Evolutionary conservation across 2,113 vertebrate species (phyloP).

Genomic region (Plecturocebus donacophilus): DNA sequence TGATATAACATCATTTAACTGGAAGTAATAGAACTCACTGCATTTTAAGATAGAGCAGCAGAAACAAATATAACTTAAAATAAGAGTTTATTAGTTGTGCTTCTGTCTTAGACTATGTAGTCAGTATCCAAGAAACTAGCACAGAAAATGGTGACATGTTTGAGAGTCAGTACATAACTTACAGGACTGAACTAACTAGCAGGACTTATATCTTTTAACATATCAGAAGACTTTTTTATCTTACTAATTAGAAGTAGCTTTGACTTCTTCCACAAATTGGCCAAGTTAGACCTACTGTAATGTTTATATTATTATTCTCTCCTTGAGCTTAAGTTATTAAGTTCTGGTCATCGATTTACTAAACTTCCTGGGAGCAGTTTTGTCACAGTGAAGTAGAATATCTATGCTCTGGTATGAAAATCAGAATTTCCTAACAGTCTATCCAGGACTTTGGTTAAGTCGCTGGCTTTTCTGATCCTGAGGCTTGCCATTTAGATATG

Average conservation of each 20-base stretch:
- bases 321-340: neutral
- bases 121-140: neutral
- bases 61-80: neutral
- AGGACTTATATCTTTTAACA: neutral
- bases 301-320: neutral
- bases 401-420: neutral
- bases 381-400: neutral
- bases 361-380: neutral
- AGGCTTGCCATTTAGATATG: neutral
- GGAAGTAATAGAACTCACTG: neutral
- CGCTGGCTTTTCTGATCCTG: neutral
- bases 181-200: neutral
- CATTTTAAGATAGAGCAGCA: neutral
- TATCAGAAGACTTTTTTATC: neutral
- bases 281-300: neutral
- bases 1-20: neutral
- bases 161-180: neutral
- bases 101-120: neutral
- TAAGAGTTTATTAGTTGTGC: neutral
- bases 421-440: neutral
- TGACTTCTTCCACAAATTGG: neutral
- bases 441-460: neutral
- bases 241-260: neutral
- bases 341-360: neutral
- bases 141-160: neutral